These are phyloP conservation scores for Hypothenemus hampei DNA, from an alignment of 1,140 invertebrate genomes.

Conservation along the genomic window DNA sequence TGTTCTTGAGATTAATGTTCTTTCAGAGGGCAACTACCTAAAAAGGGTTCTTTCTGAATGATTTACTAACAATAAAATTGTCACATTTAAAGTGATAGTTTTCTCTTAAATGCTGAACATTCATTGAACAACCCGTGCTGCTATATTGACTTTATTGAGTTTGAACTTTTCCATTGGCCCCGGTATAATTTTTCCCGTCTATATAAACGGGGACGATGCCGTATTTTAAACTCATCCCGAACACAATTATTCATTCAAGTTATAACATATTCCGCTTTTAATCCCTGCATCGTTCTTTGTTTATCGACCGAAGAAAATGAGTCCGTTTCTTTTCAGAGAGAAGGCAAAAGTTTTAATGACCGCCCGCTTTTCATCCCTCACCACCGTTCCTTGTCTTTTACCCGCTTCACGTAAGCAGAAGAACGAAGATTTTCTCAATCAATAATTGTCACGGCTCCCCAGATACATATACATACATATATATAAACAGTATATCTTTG, in stretches of 20 bases:
- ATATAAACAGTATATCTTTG: slow-evolving; percentile 29
- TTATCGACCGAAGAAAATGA: slow-evolving; percentile 41
- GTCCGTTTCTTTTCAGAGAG: slow-evolving; percentile 42
- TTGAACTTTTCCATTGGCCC: background rate
- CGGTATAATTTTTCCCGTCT: background rate
- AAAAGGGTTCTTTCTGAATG: too few relatives aligned
- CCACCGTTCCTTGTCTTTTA: slow-evolving; percentile 38
- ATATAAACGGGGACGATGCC: slow-evolving; percentile 26
- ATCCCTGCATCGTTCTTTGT: slow-evolving; percentile 42
- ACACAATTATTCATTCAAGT: slow-evolving; percentile 45
- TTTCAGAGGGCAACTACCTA: too few relatives aligned
- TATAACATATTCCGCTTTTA: slow-evolving; percentile 46
- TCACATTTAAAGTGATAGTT: too few relatives aligned
- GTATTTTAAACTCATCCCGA: slow-evolving; percentile 45
- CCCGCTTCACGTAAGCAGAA: slow-evolving; percentile 41
- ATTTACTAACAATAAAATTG: too few relatives aligned
- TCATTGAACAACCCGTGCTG: too few relatives aligned
- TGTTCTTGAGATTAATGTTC: too few relatives aligned
- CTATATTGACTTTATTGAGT: too few relatives aligned
- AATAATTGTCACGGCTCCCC: slow-evolving; percentile 44
- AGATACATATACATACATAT: slow-evolving; percentile 31
- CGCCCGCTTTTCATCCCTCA: slow-evolving; percentile 28
- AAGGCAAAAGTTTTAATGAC: slow-evolving; percentile 45
- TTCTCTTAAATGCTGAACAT: too few relatives aligned
- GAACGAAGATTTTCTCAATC: slow-evolving; percentile 45